Conservation (phyloP, 2,113 vertebrate species). For the Equus quagga region DNA sequence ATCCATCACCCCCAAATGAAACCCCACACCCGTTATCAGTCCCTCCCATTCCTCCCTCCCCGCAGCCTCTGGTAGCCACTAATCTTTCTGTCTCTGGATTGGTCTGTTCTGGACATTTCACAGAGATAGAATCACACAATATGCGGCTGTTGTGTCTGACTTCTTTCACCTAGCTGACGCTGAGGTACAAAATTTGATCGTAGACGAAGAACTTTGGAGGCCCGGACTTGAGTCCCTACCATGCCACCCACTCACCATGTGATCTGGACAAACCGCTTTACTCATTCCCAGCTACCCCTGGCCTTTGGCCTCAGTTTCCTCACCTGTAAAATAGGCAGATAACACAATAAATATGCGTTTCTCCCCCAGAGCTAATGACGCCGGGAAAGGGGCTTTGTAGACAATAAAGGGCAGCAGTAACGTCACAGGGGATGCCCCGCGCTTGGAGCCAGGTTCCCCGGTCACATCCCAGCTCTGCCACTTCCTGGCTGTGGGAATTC, state of each 20-base stretch:
- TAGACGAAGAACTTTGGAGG: accelerated
- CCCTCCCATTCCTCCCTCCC: background rate
- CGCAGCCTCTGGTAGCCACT: accelerated
- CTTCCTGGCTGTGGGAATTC: background rate
- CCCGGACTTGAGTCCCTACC: background rate
- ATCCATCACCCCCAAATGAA: background rate
- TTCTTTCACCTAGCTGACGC: background rate
- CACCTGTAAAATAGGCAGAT: background rate
- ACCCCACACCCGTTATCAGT: background rate
- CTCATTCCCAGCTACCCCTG: too few relatives aligned
- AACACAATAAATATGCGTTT: accelerated
- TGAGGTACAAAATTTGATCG: accelerated
- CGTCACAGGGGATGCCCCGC: too few relatives aligned
- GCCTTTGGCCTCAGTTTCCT: background rate
- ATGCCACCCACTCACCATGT: accelerated
- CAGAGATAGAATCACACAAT: accelerated
- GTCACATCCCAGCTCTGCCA: background rate
- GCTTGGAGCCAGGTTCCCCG: background rate
- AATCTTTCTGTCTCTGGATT: background rate
- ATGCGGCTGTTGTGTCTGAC: background rate
- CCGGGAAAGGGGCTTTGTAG: too few relatives aligned
- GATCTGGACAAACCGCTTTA: background rate
- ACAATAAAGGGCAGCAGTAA: too few relatives aligned
- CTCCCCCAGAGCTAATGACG: background rate
- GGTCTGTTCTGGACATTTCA: background rate